Evolutionary conservation across 2,888 invertebrate genomes (phyloP), one percentile per base, ranked within the genome.

Genomic region (Cephus spinipes): DNA sequence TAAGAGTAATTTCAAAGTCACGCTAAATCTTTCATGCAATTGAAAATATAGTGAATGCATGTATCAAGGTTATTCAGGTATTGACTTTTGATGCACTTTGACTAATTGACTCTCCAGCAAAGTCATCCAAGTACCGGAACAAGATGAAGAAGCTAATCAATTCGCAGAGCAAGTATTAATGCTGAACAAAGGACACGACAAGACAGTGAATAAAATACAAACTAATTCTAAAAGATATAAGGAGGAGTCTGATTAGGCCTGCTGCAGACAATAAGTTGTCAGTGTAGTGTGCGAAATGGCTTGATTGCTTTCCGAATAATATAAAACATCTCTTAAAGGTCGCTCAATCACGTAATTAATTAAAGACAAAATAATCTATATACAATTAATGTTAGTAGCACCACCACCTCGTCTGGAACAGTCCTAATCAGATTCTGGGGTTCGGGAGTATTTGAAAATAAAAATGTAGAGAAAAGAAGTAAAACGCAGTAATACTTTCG

Each of bases 371-470:
- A 15, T 55, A 55, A 55, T 55, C 23, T 55, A 55, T 55, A 55
- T 55, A 55, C 55, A 55, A 55, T 55, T 55, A 55, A 55, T 55
- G 55, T 55, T 55, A 55, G 55, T 33, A 71, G 32, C 71, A 77
- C 84, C 85, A 84, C 85, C 85, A 86, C 87, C 84, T 86, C 83
- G 90, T 91, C 92, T 92, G 92, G 92, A 92, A 92, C 92, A 92
- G 90, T 91, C 91, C 92, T 91, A 92, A 92, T 92, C 91, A 91
- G 91, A 91, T 90, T 90, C 85, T 87, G 86, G 84, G 88, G 86
- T 82, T 88, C 81, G 82, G 85, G 90, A 85, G 85, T 83, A 83
- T 82, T 79, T 85, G 83, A 82, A 80, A 79, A 77, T 4, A 80
- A 89, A 89, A 90, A 90, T 87, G 89, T 30, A 71, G 12, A 71